These are phyloP conservation scores for Vandiemenella viatica DNA, from an alignment of 2,888 invertebrate species.

Conservation along the genomic window DNA sequence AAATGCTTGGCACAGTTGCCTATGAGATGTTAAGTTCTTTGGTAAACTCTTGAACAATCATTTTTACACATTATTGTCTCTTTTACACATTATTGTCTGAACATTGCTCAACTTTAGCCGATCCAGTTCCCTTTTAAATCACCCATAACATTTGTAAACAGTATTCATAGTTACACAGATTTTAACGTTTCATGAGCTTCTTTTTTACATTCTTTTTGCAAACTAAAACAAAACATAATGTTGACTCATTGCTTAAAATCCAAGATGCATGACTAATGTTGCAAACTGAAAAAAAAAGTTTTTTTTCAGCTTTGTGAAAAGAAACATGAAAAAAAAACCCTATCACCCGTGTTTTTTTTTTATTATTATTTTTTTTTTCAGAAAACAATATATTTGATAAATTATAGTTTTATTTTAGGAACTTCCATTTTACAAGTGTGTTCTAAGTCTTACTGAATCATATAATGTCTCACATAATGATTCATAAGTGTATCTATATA, in stretches of 20 bases:
- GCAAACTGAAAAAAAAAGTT: too few relatives aligned
- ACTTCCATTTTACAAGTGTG: too few relatives aligned
- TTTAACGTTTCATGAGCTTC: not conserved
- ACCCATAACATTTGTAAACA: not conserved
- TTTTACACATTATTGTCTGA: not conserved
- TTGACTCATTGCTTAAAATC: not conserved
- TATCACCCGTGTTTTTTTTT: too few relatives aligned
- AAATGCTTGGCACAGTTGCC: not conserved
- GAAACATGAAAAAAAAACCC: too few relatives aligned
- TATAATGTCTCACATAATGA: too few relatives aligned
- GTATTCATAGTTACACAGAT: not conserved
- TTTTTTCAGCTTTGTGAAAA: too few relatives aligned
- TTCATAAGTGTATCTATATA: too few relatives aligned
- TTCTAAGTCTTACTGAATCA: too few relatives aligned
- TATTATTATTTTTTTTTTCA: too few relatives aligned
- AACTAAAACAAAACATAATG: not conserved
- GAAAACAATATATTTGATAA: too few relatives aligned
- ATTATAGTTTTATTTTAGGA: too few relatives aligned
- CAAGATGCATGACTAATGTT: not conserved
- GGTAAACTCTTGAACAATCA: not conserved
- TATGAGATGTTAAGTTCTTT: not conserved
- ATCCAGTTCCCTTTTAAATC: not conserved
- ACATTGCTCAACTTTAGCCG: not conserved
- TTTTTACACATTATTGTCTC: not conserved
- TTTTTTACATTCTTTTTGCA: not conserved